Percentiles rank a stretch among this genome's conserved stretches.
These are phyloP conservation scores for Coregonus suidteri DNA, from an alignment of 2,797 vertebrate species.

Conservation along the genomic window DNA sequence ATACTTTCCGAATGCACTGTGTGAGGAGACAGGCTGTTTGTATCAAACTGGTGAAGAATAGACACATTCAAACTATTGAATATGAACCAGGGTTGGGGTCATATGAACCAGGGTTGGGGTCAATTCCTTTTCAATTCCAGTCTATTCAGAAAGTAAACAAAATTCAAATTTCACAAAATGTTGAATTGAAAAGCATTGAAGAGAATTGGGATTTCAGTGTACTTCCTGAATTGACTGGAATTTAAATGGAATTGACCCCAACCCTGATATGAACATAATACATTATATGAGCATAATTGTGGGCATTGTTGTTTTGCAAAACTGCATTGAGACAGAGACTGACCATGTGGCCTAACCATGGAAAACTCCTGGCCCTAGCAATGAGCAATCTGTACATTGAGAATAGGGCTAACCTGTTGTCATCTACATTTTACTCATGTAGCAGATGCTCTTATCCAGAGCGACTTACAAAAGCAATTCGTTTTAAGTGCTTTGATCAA, in stretches of 20 bases:
- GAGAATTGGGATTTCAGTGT: too few relatives aligned
- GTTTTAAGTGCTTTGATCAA: too few relatives aligned
- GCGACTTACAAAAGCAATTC: too few relatives aligned
- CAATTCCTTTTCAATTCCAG: too few relatives aligned
- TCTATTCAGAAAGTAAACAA: constrained; percentile 56
- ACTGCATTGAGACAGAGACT: too few relatives aligned
- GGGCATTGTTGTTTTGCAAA: background rate
- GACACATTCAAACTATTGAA: constrained; percentile 53
- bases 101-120: constrained; percentile 39
- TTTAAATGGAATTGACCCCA: too few relatives aligned
- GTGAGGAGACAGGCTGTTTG: constrained; percentile 66
- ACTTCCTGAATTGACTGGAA: too few relatives aligned
- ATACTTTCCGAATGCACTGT: constrained; percentile 8
- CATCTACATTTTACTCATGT: constrained; percentile 25
- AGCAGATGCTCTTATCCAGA: too few relatives aligned
- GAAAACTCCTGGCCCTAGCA: background rate
- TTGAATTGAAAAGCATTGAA: too few relatives aligned
- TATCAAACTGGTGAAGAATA: background rate
- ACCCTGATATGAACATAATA: background rate
- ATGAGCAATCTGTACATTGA: background rate
- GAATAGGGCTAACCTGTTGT: constrained; percentile 86
- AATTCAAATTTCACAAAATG: background rate
- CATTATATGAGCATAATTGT: background rate
- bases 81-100: background rate
- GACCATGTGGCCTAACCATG: too few relatives aligned